Conservation (phyloP, 2,797 vertebrate species). For the Rousettus madagascariensis region DNA sequence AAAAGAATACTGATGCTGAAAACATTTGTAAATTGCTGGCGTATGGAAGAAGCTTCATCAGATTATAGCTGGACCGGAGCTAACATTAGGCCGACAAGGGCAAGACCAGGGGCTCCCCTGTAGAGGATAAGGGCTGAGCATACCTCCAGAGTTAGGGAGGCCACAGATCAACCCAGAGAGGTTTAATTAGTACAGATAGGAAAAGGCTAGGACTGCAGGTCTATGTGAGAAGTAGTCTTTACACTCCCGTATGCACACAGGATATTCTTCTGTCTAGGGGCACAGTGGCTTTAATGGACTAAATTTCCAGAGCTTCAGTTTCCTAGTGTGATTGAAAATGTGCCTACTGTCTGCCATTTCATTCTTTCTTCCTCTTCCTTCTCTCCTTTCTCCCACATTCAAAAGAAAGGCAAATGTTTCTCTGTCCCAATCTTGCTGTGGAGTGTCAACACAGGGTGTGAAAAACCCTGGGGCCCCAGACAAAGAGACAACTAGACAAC, state of each 20-base stretch:
- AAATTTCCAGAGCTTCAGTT: not conserved
- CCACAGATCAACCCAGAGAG: too few relatives aligned
- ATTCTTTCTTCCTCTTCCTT: not conserved
- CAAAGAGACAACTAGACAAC: not conserved
- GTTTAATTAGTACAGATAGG: not conserved
- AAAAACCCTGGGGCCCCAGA: not conserved
- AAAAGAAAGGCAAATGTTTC: not conserved
- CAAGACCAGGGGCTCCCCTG: not conserved
- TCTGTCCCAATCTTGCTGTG: not conserved
- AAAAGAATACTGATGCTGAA: not conserved
- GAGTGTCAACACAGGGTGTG: not conserved
- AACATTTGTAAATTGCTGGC: not conserved
- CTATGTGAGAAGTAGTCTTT: rapidly evolving
- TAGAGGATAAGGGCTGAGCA: not conserved
- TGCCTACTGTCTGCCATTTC: not conserved
- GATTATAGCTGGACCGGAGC: not conserved
- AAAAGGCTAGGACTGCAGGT: not conserved
- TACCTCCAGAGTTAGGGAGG: not conserved
- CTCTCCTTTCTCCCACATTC: not conserved
- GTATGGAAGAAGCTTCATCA: rapidly evolving
- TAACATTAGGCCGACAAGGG: not conserved
- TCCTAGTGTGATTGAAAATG: not conserved
- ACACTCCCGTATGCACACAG: rapidly evolving
- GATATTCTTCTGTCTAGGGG: not conserved
- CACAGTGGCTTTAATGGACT: not conserved